Evolutionary conservation across 2,113 vertebrate species (phyloP), one percentile per base, ranked within the genome.

Genomic region (Vulpes ferrilata): DNA sequence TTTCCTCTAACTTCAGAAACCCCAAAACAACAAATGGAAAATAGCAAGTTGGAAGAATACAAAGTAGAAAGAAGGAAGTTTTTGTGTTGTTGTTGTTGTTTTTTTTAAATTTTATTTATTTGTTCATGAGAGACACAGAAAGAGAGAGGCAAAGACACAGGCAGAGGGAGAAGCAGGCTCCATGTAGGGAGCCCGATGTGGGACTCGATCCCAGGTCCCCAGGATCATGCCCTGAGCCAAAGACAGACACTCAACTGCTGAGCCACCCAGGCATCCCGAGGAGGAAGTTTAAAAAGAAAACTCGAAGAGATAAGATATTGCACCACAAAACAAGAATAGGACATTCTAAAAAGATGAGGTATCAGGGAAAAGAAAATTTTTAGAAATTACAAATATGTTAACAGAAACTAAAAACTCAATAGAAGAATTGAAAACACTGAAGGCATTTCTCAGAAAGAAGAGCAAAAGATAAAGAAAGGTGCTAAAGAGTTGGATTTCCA

Each of bases 381-480:
- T 88, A 74, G 25, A 62, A 88, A 51, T 65, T 92, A 48, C 11
- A 43, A 92, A 53, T 88, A 64, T 27, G 27, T 92, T 81, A 81
- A 60, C 15, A 87, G 64, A 92, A 62, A 62, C 55, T 55, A 62
- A 92, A 88, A 92, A 25, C 6, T 79, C 87, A 84, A 1, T 38
- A 38, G 23, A 92, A 95, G 1, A 25, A 13, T n/a, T 95, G 64
- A 92, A 92, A 93, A 88, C 23, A 60, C 7, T 69, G 11, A 78
- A 25, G 69, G 85, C 53, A 85, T 65, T 88, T 84, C 60, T 67
- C 69, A 96, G 57, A 96, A 64, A 12, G 11, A 93, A 51, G 16
- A 84, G 12, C 35, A 78, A 51, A 57, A 23, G 3, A 35, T 27
- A 38, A 15, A 78, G 12, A 59, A 73, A 13, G 25, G 19, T 43